Evolutionary conservation across 1,140 invertebrate genomes (phyloP).

Genomic region (Macrocentrus cingulum): DNA sequence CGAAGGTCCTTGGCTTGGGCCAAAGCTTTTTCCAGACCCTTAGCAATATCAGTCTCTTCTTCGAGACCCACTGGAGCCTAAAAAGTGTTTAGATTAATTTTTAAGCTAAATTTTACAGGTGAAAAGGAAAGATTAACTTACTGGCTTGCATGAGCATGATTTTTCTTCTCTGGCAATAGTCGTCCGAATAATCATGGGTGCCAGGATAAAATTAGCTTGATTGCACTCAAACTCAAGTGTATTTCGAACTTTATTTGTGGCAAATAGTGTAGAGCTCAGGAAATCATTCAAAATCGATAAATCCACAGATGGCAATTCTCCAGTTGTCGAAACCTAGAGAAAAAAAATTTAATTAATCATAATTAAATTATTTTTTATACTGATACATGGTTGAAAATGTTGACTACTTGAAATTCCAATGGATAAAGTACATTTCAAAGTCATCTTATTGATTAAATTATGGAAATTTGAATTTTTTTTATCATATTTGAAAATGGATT

Average conservation of each 20-base stretch:
- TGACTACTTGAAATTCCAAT: background rate
- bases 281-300: conserved; percentile 39
- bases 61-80: conserved; percentile 14
- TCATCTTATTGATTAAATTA: no score
- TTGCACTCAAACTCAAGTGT: conserved; percentile 43
- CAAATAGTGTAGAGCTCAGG: conserved; percentile 32
- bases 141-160: conserved; percentile 41
- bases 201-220: conserved; percentile 46
- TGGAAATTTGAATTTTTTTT: no score
- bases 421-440: background rate
- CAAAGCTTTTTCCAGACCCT: conserved; percentile 42
- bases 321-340: background rate
- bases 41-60: conserved; percentile 38
- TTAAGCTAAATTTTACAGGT: background rate
- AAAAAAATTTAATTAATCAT: background rate
- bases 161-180: conserved; percentile 31
- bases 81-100: background rate
- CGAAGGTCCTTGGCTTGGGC: conserved; percentile 43
- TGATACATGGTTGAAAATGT: no score
- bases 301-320: conserved; percentile 22
- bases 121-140: conserved; percentile 32
- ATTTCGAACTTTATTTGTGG: conserved; percentile 42
- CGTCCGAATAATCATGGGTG: conserved; percentile 44
- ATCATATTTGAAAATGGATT: no score
- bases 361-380: background rate